phyloP scores from a whole-genome alignment of 2,888 invertebrate genomes.

The Cataglyphis livida region DNA sequence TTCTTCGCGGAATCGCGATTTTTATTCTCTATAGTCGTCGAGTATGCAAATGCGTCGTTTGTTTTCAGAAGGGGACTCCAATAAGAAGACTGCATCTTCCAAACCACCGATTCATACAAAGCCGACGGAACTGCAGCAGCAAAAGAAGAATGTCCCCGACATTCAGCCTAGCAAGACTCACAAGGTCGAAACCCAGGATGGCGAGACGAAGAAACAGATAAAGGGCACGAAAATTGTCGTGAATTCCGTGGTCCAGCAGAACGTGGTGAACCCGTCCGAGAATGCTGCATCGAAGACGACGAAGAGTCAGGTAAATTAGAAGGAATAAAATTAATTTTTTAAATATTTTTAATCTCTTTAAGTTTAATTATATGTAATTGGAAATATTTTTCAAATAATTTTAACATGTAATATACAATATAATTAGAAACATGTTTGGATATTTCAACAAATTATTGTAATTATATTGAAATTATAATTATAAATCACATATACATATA shows the following conservation, averaged over 20 bases:
- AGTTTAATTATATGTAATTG: background rate
- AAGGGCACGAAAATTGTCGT: slow-evolving; percentile 80
- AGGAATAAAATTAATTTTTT: background rate
- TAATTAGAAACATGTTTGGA: background rate
- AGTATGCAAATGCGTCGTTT: slow-evolving; percentile 36
- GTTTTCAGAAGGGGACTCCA: slow-evolving; percentile 62
- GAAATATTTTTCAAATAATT: background rate
- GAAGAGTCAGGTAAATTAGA: slow-evolving; percentile 74
- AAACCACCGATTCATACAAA: slow-evolving; percentile 81
- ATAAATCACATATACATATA: background rate
- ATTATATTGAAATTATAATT: background rate
- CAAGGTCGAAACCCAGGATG: slow-evolving; percentile 75
- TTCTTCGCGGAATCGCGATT: background rate
- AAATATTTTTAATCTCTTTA: background rate
- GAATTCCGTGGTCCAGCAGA: slow-evolving; percentile 81
- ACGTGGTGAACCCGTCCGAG: slow-evolving; percentile 72
- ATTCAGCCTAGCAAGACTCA: slow-evolving; percentile 84
- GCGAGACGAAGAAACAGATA: slow-evolving; percentile 79
- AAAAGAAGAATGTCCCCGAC: slow-evolving; percentile 78
- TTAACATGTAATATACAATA: background rate
- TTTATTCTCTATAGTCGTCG: slow-evolving; percentile 22
- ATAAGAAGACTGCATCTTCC: slow-evolving; percentile 60
- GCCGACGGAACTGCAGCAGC: slow-evolving; percentile 68
- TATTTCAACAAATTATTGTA: background rate
- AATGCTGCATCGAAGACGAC: slow-evolving; percentile 67